A percentile compares a stretch with the other conserved stretches of the same genome.
Conservation (phyloP, 1,140 invertebrate species). For the Glossosoma conforme region DNA sequence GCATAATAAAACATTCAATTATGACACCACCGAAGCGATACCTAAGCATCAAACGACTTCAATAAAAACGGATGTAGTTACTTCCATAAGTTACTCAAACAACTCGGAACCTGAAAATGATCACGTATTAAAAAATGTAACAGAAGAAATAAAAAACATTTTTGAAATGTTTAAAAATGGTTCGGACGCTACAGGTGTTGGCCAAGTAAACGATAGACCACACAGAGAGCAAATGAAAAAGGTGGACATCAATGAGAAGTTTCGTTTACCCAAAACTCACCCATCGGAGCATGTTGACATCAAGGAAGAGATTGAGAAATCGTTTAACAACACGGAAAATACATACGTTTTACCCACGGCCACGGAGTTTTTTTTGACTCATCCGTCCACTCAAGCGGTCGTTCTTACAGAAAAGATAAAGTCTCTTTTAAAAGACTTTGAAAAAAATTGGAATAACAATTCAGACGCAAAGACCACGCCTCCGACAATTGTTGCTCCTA, state of each 20-base stretch:
- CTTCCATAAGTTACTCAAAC: conserved; percentile 30
- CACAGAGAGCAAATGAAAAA: conserved; percentile 30
- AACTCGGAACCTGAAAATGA: no score
- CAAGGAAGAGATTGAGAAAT: conserved; percentile 17
- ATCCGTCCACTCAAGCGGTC: conserved; percentile 28
- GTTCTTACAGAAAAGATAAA: conserved; percentile 26
- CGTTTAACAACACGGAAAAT: conserved; percentile 9
- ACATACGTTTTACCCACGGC: conserved; percentile 23
- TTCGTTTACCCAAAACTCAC: conserved; percentile 29
- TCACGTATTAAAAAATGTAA: no score
- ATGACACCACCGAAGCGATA: conserved; percentile 30
- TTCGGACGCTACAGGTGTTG: no score
- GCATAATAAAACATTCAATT: no score
- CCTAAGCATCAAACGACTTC: conserved; percentile 32
- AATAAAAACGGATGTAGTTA: conserved; percentile 33
- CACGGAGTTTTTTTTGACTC: conserved; percentile 28
- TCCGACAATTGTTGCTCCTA: conserved; percentile 16
- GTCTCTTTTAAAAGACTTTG: conserved; percentile 19
- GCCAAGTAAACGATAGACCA: no score
- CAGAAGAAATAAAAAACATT: no score
- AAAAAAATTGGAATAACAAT: conserved; percentile 10
- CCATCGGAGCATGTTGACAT: conserved; percentile 20
- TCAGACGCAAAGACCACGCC: conserved; percentile 5
- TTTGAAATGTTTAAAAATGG: no score
- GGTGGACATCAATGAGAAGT: conserved; percentile 29